Percentiles rank a stretch among this genome's conserved stretches.
phyloP scores from a whole-genome alignment of 1,140 invertebrate genomes.

The Doryteuthis pealeii region DNA sequence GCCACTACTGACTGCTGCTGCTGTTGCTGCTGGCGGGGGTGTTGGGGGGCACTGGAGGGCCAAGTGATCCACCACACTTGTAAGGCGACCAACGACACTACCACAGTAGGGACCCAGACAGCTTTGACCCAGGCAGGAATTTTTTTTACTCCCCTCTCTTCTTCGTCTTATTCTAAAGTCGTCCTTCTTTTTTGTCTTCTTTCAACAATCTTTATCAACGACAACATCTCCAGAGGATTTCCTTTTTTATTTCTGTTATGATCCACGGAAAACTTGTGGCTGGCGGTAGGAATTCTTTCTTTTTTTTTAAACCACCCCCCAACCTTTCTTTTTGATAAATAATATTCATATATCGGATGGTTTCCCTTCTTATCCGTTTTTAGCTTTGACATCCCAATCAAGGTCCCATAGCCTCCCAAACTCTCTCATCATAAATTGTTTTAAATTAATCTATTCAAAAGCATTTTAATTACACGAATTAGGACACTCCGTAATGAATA shows the following conservation, averaged over 20 bases:
- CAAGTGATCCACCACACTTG: neutral
- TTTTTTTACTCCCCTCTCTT: slow-evolving; percentile 5
- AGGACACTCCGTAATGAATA: neutral
- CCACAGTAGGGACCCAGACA: neutral
- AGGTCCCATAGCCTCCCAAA: neutral
- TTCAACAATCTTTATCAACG: neutral
- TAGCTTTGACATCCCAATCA: no score
- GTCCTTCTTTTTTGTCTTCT: no score
- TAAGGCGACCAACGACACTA: slow-evolving; percentile 1
- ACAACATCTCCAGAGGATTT: neutral
- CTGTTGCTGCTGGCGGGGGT: neutral
- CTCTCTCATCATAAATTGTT: neutral
- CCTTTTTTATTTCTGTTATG: neutral
- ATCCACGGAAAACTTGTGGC: slow-evolving; percentile 9
- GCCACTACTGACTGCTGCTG: neutral
- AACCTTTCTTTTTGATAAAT: neutral
- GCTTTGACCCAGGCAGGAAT: slow-evolving; percentile 8
- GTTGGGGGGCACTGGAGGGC: neutral
- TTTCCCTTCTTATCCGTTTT: neutral
- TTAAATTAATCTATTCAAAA: neutral
- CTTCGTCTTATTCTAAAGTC: no score
- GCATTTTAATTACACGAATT: neutral
- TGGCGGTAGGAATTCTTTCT: slow-evolving; percentile 10
- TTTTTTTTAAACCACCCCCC: neutral
- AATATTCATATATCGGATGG: neutral